Percentiles rank a stretch among this genome's conserved stretches.
Conservation (phyloP, 2,888 invertebrate species). For the Nipponacmea schrenckii region DNA sequence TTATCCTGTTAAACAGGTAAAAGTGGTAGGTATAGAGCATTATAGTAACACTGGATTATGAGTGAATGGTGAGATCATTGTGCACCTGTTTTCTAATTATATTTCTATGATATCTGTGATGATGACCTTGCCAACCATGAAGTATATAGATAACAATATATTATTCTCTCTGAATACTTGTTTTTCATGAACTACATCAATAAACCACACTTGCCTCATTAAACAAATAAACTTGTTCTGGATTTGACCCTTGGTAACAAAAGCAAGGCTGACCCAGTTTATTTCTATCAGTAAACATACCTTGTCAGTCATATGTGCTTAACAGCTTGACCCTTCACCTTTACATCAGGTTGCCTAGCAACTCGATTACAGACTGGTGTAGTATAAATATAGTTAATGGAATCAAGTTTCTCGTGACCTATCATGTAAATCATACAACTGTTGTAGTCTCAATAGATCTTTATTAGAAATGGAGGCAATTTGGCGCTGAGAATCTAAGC, state of each 20-base stretch:
- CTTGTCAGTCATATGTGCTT: constrained; percentile 6
- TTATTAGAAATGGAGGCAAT: too few relatives aligned
- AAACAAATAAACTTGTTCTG: not conserved
- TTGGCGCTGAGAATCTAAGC: too few relatives aligned
- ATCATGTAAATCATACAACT: constrained; percentile 4
- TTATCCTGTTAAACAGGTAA: too few relatives aligned
- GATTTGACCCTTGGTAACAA: constrained; percentile 4
- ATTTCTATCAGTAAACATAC: not conserved
- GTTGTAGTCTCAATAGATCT: not conserved
- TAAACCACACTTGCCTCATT: not conserved
- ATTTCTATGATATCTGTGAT: too few relatives aligned
- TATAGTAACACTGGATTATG: too few relatives aligned
- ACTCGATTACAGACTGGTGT: constrained; percentile 2
- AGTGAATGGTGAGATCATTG: too few relatives aligned
- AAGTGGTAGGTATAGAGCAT: too few relatives aligned
- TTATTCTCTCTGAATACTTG: too few relatives aligned
- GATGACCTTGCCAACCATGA: too few relatives aligned
- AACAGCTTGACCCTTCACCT: constrained; percentile 7
- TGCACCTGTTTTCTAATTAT: too few relatives aligned
- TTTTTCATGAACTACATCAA: too few relatives aligned
- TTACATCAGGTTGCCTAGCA: constrained; percentile 2
- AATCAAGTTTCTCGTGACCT: constrained; percentile 5
- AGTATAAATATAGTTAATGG: not conserved
- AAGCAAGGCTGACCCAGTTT: not conserved
- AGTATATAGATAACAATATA: too few relatives aligned